Percentiles rank a stretch among this genome's conserved stretches.
phyloP scores from a whole-genome alignment of 2,888 invertebrate genomes.

The Mythimna pallens region DNA sequence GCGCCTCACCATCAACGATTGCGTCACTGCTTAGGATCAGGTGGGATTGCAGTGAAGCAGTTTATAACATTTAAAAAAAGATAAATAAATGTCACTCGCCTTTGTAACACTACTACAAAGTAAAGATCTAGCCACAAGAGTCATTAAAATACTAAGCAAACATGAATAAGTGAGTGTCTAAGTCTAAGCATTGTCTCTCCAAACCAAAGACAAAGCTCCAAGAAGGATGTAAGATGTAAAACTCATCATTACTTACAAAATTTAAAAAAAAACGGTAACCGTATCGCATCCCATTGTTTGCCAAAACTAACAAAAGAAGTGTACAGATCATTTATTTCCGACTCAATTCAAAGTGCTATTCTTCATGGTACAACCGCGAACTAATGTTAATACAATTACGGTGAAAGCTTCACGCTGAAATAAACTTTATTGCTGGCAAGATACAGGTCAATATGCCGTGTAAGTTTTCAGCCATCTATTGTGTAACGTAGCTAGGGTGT shows the following conservation, averaged over 20 bases:
- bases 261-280: constrained; percentile 62
- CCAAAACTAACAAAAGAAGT: constrained; percentile 69
- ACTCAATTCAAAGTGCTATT: constrained; percentile 63
- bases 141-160: neutral
- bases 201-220: constrained; percentile 31
- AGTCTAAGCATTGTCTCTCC: neutral
- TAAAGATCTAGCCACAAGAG: neutral
- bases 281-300: constrained; percentile 63
- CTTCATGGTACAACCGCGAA: constrained; percentile 62
- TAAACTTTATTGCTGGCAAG: neutral
- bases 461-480: neutral
- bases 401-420: constrained; percentile 27
- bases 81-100: neutral
- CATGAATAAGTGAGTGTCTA: neutral
- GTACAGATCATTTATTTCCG: constrained; percentile 69
- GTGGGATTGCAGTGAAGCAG: too few relatives aligned
- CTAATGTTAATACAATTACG: constrained; percentile 58
- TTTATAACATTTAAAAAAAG: too few relatives aligned
- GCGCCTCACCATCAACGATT: too few relatives aligned
- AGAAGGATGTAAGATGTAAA: constrained; percentile 56
- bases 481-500: constrained; percentile 51
- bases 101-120: neutral
- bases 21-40: too few relatives aligned
- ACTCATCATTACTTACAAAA: constrained; percentile 63
- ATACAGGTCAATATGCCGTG: constrained; percentile 18